Evolutionary conservation across 1,140 invertebrate species (phyloP).

Genomic region (Bombus ignitus): DNA sequence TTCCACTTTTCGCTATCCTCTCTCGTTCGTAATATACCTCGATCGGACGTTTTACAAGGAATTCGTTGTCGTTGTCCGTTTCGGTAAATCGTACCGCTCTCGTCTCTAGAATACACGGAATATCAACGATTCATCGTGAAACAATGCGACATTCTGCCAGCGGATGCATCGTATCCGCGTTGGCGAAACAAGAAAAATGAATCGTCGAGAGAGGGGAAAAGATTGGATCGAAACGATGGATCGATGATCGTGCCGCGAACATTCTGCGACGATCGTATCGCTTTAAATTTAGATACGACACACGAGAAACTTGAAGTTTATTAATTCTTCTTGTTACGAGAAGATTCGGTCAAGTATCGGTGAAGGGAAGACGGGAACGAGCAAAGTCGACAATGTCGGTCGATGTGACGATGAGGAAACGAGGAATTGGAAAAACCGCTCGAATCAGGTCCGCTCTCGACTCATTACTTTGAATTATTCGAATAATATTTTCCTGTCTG

Average conservation of each 20-base stretch:
- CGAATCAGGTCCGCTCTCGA: constrained; percentile 44
- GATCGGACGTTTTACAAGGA: constrained; percentile 57
- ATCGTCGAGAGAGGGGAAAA: no score
- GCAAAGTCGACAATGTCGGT: not conserved
- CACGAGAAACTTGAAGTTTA: not conserved
- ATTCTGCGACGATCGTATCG: no score
- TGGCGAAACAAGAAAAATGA: not conserved
- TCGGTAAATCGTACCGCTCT: not conserved
- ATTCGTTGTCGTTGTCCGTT: constrained; percentile 39
- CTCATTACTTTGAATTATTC: constrained; percentile 82
- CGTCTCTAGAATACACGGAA: no score
- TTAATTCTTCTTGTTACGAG: not conserved
- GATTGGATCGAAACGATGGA: no score
- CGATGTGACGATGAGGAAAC: not conserved
- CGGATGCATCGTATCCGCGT: not conserved
- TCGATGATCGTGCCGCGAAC: no score
- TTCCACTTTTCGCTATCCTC: not conserved
- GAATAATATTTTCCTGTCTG: constrained; percentile 79
- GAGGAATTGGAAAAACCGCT: constrained; percentile 35
- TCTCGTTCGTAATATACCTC: constrained; percentile 48
- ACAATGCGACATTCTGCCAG: not conserved
- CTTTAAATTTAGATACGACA: not conserved
- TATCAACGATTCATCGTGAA: not conserved
- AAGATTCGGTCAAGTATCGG: not conserved
- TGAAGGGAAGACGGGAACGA: no score